A percentile compares a stretch with the other conserved stretches of the same genome.
Evolutionary conservation across 1,140 invertebrate species (phyloP).

Genomic region (Aporrectodea caliginosa): DNA sequence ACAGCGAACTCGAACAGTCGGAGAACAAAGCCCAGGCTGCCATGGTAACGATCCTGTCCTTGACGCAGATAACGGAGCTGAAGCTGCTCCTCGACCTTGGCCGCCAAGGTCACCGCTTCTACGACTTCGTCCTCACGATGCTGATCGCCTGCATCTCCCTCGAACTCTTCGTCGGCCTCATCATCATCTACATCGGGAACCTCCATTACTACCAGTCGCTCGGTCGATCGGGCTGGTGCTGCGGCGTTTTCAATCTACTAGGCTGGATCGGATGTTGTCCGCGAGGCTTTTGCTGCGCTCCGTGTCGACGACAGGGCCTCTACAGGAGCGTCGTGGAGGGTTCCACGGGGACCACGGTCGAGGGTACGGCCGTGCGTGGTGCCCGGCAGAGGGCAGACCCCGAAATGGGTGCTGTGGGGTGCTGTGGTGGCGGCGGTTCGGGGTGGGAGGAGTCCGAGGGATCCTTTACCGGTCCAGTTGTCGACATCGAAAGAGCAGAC

Average conservation of each 20-base stretch:
- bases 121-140: slow-evolving; percentile 23
- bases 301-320: neutral
- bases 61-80: slow-evolving; percentile 28
- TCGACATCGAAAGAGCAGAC: slow-evolving; percentile 29
- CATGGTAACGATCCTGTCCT: slow-evolving; percentile 22
- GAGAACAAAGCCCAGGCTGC: slow-evolving; percentile 26
- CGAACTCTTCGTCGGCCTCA: slow-evolving; percentile 13
- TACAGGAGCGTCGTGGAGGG: neutral
- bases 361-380: neutral
- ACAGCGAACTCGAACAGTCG: slow-evolving; percentile 24
- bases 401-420: neutral
- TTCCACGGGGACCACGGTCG: neutral
- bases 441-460: slow-evolving; percentile 13
- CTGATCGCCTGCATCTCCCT: slow-evolving; percentile 23
- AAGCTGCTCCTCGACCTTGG: slow-evolving; percentile 24
- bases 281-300: neutral
- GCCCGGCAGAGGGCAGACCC: no score
- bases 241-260: neutral
- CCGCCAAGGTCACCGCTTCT: slow-evolving; percentile 20
- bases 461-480: neutral
- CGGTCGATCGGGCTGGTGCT: slow-evolving; percentile 19
- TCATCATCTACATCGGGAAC: slow-evolving; percentile 27
- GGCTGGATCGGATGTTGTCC: neutral
- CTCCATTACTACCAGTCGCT: slow-evolving; percentile 25
- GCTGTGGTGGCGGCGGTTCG: slow-evolving; percentile 10